Percentiles rank a stretch among this genome's conserved stretches.
phyloP scores from a whole-genome alignment of 2,113 vertebrate species.

The Athene cunicularia region DNA sequence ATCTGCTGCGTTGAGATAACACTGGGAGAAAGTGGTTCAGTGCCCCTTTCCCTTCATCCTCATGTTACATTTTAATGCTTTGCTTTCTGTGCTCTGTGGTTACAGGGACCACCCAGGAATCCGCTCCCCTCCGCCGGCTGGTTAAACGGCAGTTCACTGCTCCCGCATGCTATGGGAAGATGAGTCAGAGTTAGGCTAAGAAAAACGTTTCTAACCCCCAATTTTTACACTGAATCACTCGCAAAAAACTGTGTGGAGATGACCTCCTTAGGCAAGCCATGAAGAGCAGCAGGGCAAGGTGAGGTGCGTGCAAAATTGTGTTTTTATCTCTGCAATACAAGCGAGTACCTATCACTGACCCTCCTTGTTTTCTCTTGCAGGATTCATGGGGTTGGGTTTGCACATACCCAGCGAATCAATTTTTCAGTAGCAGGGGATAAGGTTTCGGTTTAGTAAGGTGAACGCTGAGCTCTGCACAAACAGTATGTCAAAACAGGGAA shows the following conservation, averaged over 20 bases:
- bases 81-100: conserved; percentile 27
- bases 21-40: conserved; percentile 58
- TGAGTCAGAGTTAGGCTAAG: conserved; percentile 7
- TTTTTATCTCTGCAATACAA: background rate
- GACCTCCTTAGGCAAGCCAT: background rate
- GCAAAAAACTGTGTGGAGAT: background rate
- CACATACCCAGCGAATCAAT: background rate
- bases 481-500: conserved; percentile 27
- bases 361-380: background rate
- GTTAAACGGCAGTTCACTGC: background rate
- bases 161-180: background rate
- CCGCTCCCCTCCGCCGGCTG: background rate
- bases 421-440: background rate
- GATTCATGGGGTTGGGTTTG: background rate
- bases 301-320: background rate
- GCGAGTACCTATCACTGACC: background rate
- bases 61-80: conserved; percentile 57
- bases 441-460: conserved; percentile 32
- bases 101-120: conserved; percentile 66
- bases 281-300: background rate
- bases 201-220: background rate
- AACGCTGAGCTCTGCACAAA: conserved; percentile 47
- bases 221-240: background rate
- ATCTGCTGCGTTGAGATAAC: conserved; percentile 56
- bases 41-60: conserved; percentile 61